Conservation (phyloP, 2,113 vertebrate species). For the human region DNA sequence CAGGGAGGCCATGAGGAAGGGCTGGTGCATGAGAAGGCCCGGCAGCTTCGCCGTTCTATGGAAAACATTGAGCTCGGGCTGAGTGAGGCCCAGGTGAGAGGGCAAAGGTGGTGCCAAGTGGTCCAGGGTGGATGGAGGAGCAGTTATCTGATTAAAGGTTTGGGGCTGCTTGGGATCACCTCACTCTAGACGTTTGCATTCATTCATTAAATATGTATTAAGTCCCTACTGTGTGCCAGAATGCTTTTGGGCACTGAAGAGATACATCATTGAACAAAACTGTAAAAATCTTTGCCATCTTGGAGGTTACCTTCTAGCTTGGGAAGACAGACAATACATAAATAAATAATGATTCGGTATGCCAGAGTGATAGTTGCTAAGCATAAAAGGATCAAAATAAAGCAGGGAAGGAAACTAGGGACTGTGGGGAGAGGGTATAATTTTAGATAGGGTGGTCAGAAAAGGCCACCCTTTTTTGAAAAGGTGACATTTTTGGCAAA, state of each 20-base stretch:
- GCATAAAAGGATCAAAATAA: background rate
- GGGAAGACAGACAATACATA: background rate
- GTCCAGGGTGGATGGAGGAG: background rate
- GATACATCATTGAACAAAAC: background rate
- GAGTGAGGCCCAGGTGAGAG: constrained; percentile 96
- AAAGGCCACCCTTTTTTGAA: background rate
- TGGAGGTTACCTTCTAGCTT: background rate
- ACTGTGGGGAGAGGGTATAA: background rate
- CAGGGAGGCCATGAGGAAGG: constrained; percentile 97
- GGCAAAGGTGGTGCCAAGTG: background rate
- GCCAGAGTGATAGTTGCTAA: background rate
- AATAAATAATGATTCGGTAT: background rate
- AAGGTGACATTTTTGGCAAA: background rate
- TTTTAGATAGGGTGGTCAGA: background rate
- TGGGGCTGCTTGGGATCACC: background rate
- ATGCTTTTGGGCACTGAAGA: background rate
- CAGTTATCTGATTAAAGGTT: background rate
- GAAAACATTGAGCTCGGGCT: constrained; percentile 99
- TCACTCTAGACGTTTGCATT: constrained; percentile 1
- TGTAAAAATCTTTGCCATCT: background rate
- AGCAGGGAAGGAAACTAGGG: background rate
- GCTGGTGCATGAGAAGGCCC: constrained; percentile 97
- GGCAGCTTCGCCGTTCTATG: constrained; percentile 95
- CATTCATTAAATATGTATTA: background rate
- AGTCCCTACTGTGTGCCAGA: background rate